phyloP scores from a whole-genome alignment of 2,797 vertebrate genomes.

The Okamejei kenojei region DNA sequence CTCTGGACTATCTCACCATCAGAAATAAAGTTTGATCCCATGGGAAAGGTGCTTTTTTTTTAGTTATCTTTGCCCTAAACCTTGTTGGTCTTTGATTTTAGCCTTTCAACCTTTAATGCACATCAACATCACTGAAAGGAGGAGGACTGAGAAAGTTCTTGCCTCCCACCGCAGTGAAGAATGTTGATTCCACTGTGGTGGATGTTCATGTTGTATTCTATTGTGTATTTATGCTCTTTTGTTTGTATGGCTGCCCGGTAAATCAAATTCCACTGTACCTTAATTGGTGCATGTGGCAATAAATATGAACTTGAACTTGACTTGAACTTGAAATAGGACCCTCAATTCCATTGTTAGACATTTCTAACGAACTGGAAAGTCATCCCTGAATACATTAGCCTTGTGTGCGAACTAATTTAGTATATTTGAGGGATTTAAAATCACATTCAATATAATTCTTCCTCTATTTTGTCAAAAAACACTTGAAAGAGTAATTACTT shows the following conservation, averaged over 20 bases:
- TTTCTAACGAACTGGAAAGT: not conserved
- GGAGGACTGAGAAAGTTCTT: too few species aligned
- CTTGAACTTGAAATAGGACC: not conserved
- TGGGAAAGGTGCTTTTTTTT: not conserved
- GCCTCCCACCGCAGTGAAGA: too few species aligned
- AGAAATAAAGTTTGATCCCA: not conserved
- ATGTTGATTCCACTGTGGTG: too few species aligned
- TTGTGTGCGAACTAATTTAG: not conserved
- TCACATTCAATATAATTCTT: not conserved
- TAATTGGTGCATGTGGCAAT: too few species aligned
- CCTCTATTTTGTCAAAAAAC: not conserved
- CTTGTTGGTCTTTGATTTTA: not conserved
- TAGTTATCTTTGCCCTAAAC: not conserved
- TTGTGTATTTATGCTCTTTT: too few species aligned
- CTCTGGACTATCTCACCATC: not conserved
- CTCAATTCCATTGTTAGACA: not conserved
- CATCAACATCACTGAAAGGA: not conserved
- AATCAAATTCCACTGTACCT: too few species aligned
- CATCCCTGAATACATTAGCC: not conserved
- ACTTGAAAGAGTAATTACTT: not conserved
- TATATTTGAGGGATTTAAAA: not conserved
- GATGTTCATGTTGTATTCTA: too few species aligned
- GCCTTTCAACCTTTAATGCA: not conserved
- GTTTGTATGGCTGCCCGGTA: too few species aligned
- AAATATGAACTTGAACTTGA: too few species aligned